Conservation (phyloP, 2,113 vertebrate genomes). For the Neopipo cinnamomea region DNA sequence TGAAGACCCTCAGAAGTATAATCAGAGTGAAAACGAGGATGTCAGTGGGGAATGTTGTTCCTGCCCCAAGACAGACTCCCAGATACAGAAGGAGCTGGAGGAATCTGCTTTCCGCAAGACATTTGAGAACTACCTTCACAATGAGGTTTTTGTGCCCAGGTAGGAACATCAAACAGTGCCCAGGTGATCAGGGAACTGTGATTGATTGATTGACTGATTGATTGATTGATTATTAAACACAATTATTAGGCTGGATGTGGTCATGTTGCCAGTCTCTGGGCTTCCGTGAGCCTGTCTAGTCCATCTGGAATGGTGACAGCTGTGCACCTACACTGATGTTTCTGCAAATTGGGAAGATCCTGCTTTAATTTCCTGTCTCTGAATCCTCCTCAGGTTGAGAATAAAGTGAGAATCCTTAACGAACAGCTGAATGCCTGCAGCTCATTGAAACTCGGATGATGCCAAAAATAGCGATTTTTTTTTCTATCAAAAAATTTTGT, state of each 20-base stretch:
- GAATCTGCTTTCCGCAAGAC: conserved; percentile 91
- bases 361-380: background rate
- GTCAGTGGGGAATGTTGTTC: conserved; percentile 80
- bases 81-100: conserved; percentile 92
- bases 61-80: conserved; percentile 92
- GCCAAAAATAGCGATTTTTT: background rate
- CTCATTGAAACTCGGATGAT: background rate
- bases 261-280: background rate
- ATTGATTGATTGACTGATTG: no score
- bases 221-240: no score
- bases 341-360: background rate
- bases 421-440: background rate
- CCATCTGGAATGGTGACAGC: background rate
- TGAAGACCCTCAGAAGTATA: conserved; percentile 84
- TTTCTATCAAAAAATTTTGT: background rate
- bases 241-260: background rate
- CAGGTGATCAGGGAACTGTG: background rate
- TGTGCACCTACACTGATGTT: background rate
- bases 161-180: background rate
- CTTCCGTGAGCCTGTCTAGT: background rate
- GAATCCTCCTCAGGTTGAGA: background rate
- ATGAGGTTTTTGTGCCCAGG: conserved; percentile 93
- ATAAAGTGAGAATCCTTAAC: background rate
- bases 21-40: conserved; percentile 82
- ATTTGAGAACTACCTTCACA: conserved; percentile 97